phyloP scores from a whole-genome alignment of 1,140 invertebrate genomes.

The Choristoneura fumiferana region DNA sequence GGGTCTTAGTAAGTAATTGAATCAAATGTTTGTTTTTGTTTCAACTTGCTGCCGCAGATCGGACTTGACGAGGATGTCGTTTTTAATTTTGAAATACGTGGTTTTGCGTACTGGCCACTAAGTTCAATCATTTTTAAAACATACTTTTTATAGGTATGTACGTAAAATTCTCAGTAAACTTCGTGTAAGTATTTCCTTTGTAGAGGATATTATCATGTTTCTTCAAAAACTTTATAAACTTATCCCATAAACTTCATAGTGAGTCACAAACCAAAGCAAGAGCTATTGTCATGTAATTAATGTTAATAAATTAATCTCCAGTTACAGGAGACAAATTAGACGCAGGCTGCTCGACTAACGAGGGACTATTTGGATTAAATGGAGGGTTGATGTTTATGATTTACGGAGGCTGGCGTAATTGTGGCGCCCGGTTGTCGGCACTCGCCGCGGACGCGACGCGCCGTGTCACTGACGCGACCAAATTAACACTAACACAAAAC shows the following conservation, averaged over 20 bases:
- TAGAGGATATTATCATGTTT: too few relatives aligned
- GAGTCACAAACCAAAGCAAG: conserved; percentile 29
- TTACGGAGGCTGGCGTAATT: conserved; percentile 72
- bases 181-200: too few relatives aligned
- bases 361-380: conserved; percentile 77
- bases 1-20: conserved; percentile 62
- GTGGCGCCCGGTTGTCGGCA: conserved; percentile 66
- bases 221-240: too few relatives aligned
- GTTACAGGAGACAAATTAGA: conserved; percentile 76
- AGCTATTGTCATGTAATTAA: conserved; percentile 70
- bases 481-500: conserved; percentile 32
- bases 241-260: conserved; percentile 18
- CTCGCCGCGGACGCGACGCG: conserved; percentile 15
- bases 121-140: too few relatives aligned
- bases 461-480: conserved; percentile 19
- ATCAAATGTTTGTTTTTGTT: conserved; percentile 55
- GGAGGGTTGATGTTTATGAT: conserved; percentile 77
- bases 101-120: too few relatives aligned
- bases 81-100: too few relatives aligned
- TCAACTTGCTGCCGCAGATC: too few relatives aligned
- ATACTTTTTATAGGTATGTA: too few relatives aligned
- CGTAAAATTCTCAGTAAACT: too few relatives aligned
- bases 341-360: conserved; percentile 74
- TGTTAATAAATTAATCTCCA: conserved; percentile 75
- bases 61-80: too few relatives aligned